Evolutionary conservation across 53 echinoderm and acorn worm genomes (phyloP).

Genomic region (Henricia sp.): DNA sequence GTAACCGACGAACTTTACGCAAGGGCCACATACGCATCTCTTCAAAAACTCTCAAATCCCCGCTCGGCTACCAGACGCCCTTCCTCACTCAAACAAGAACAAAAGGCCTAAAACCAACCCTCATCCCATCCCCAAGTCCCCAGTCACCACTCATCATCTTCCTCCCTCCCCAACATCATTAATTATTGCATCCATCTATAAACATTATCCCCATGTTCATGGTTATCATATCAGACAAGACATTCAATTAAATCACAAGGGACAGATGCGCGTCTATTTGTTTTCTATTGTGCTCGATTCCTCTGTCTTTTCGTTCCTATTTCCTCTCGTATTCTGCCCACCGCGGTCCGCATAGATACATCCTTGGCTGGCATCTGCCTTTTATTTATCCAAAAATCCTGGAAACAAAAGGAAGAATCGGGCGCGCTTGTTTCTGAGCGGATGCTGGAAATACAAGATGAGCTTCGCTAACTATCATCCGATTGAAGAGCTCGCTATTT

Average conservation of each 20-base stretch:
- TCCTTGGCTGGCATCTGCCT: conserved; percentile 47
- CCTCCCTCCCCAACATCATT: conserved; percentile 17
- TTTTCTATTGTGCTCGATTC: conserved; percentile 33
- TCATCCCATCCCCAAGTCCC: background rate
- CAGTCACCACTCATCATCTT: background rate
- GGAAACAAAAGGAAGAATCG: conserved; percentile 18
- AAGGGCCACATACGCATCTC: no score
- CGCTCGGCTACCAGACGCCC: background rate
- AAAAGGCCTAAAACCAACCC: conserved; percentile 9
- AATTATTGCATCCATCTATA: conserved; percentile 19
- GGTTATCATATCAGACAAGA: conserved; percentile 44
- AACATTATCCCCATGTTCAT: conserved; percentile 12
- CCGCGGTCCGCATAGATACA: background rate
- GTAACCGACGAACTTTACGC: no score
- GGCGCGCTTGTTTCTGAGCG: background rate
- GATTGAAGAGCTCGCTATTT: conserved; percentile 6
- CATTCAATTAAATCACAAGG: conserved; percentile 20
- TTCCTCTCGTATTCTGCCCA: background rate
- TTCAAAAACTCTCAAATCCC: no score
- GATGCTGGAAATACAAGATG: background rate
- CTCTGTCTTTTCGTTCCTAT: conserved; percentile 26
- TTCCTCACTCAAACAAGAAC: conserved; percentile 7
- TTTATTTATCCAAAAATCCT: conserved; percentile 32
- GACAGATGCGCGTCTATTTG: conserved; percentile 52
- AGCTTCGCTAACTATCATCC: background rate